A percentile compares a stretch with the other conserved stretches of the same genome.
These are phyloP conservation scores for Anastrepha obliqua DNA, from an alignment of 1,140 invertebrate genomes.

Conservation along the genomic window DNA sequence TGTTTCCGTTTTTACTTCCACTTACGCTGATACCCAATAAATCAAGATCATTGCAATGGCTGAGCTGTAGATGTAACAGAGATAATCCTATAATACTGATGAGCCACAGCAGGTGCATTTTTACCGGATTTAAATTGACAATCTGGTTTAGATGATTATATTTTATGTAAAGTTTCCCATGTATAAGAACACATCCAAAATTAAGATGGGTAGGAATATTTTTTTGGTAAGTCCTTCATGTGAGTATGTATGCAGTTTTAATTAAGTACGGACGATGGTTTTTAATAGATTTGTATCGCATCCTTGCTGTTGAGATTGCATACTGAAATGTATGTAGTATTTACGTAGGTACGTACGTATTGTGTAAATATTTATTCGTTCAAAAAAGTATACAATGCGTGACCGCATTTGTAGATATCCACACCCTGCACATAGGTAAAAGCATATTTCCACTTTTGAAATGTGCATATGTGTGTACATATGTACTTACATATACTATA, in stretches of 20 bases:
- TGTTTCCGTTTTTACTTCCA: conserved; percentile 11
- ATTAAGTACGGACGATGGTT: no score
- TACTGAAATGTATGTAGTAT: no score
- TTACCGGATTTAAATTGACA: conserved; percentile 54
- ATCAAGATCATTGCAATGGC: conserved; percentile 54
- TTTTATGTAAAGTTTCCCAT: background rate
- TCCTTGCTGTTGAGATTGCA: no score
- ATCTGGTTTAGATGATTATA: conserved; percentile 19
- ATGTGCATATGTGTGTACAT: no score
- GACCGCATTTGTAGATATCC: no score
- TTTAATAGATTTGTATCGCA: no score
- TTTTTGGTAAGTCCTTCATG: background rate
- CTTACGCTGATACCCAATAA: background rate
- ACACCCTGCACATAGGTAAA: no score
- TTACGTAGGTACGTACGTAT: no score
- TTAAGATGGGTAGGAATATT: background rate
- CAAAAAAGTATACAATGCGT: no score
- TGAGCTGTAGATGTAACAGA: conserved; percentile 54
- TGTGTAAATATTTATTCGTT: no score
- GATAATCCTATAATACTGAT: conserved; percentile 37
- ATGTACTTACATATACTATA: no score
- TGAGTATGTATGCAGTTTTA: background rate
- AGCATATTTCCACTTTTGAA: no score
- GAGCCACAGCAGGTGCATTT: conserved; percentile 57
- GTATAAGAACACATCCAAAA: conserved; percentile 6